A percentile compares a stretch with the other conserved stretches of the same genome.
Conservation (phyloP, 2,113 vertebrate genomes). For the Athene cunicularia region DNA sequence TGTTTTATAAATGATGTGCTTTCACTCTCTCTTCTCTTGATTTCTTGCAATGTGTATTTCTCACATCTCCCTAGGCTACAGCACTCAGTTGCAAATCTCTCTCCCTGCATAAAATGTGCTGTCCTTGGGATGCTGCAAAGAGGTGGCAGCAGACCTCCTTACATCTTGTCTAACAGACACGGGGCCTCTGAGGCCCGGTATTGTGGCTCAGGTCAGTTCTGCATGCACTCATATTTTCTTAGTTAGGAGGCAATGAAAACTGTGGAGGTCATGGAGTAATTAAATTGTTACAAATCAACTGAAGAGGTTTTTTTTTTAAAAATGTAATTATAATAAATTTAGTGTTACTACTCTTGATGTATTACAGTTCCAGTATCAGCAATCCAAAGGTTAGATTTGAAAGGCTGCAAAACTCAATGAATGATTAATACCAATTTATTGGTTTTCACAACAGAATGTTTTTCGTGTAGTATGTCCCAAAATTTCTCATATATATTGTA, state of each 20-base stretch:
- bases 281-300: not conserved
- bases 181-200: not conserved
- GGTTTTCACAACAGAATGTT: not conserved
- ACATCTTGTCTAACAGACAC: fast-evolving
- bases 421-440: not conserved
- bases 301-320: not conserved
- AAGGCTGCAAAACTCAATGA: not conserved
- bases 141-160: not conserved
- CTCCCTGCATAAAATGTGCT: not conserved
- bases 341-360: not conserved
- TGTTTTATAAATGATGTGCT: slow-evolving; percentile 8
- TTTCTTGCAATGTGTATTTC: not conserved
- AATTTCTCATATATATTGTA: not conserved
- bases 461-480: not conserved
- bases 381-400: not conserved
- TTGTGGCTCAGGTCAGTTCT: not conserved
- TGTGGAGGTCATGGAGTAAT: not conserved
- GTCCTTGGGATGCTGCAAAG: not conserved
- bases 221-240: not conserved
- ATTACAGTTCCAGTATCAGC: not conserved
- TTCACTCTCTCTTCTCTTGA: slow-evolving; percentile 11
- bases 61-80: not conserved
- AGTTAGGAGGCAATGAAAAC: not conserved
- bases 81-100: not conserved
- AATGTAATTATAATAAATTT: not conserved